These are phyloP conservation scores for Carapus acus DNA, from an alignment of 2,797 vertebrate genomes.

Conservation along the genomic window DNA sequence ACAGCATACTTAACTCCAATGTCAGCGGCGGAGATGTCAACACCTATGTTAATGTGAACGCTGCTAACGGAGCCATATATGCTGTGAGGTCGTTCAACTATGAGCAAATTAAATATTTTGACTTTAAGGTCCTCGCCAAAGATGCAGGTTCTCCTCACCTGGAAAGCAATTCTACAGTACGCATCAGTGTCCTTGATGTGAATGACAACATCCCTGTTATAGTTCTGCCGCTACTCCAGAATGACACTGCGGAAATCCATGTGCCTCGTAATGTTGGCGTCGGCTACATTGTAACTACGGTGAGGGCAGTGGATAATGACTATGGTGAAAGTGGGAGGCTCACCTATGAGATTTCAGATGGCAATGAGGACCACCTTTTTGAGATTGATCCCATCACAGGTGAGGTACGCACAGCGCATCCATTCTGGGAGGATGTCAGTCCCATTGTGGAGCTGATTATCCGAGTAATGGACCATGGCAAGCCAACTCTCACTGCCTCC, in stretches of 20 bases:
- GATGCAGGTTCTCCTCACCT: slow-evolving; percentile 93
- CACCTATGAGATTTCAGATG: slow-evolving; percentile 95
- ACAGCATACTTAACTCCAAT: slow-evolving; percentile 91
- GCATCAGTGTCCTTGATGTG: slow-evolving; percentile 90
- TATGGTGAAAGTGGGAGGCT: slow-evolving; percentile 97
- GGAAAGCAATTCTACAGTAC: slow-evolving; percentile 92
- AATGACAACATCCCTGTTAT: slow-evolving; percentile 98
- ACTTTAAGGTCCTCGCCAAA: slow-evolving; percentile 94
- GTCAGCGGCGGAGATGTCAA: slow-evolving; percentile 96
- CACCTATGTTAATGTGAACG: slow-evolving; percentile 97
- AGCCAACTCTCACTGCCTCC: slow-evolving; percentile 88
- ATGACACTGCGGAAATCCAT: slow-evolving; percentile 95
- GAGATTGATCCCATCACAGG: slow-evolving; percentile 92
- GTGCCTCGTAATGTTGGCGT: slow-evolving; percentile 94
- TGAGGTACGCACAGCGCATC: slow-evolving; percentile 90
- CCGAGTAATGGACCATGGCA: slow-evolving; percentile 93
- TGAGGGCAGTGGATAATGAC: slow-evolving; percentile 92
- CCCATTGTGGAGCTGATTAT: slow-evolving; percentile 93
- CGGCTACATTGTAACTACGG: slow-evolving; percentile 91
- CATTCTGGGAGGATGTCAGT: slow-evolving; percentile 91
- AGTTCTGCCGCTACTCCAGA: slow-evolving; percentile 87
- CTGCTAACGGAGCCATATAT: slow-evolving; percentile 96
- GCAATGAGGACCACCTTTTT: slow-evolving; percentile 95
- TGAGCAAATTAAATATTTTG: slow-evolving; percentile 96
- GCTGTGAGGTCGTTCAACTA: slow-evolving; percentile 97